A percentile compares a stretch with the other conserved stretches of the same genome.
Conservation (phyloP, 1,140 invertebrate species). For the Trissolcus basalis region DNA sequence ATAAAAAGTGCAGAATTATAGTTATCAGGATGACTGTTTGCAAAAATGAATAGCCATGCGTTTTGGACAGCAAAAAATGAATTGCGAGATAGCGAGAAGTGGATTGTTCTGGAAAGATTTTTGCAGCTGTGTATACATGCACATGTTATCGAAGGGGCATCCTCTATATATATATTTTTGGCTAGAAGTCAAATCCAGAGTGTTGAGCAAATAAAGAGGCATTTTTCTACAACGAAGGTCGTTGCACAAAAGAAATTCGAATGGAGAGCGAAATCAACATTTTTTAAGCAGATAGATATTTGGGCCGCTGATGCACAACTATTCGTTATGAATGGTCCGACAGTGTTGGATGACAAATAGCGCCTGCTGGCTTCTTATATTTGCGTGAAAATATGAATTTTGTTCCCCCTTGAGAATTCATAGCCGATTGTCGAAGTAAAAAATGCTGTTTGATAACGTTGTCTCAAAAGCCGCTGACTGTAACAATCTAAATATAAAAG, state of each 20-base stretch:
- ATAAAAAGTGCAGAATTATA: not conserved
- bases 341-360: constrained; percentile 51
- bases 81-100: constrained; percentile 12
- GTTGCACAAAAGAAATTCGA: constrained; percentile 47
- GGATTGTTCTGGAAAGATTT: constrained; percentile 67
- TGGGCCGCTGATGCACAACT: constrained; percentile 37
- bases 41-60: not conserved
- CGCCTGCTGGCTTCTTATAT: constrained; percentile 43
- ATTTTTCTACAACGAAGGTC: constrained; percentile 60
- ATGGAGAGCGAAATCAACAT: constrained; percentile 46
- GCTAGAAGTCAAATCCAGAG: constrained; percentile 71
- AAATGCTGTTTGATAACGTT: constrained; percentile 39
- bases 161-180: constrained; percentile 64
- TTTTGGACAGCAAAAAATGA: no score
- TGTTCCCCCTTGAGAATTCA: constrained; percentile 40
- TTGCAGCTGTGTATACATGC: constrained; percentile 68
- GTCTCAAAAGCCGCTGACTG: not conserved
- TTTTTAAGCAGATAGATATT: constrained; percentile 41
- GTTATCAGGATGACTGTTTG: not conserved
- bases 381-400: constrained; percentile 38
- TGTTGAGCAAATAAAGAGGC: constrained; percentile 66
- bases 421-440: constrained; percentile 32
- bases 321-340: constrained; percentile 46
- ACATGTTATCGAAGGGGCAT: constrained; percentile 51
- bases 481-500: not conserved